Evolutionary conservation across 2,797 vertebrate species (phyloP), one percentile per base, ranked within the genome.

Genomic region (Manis javanica): DNA sequence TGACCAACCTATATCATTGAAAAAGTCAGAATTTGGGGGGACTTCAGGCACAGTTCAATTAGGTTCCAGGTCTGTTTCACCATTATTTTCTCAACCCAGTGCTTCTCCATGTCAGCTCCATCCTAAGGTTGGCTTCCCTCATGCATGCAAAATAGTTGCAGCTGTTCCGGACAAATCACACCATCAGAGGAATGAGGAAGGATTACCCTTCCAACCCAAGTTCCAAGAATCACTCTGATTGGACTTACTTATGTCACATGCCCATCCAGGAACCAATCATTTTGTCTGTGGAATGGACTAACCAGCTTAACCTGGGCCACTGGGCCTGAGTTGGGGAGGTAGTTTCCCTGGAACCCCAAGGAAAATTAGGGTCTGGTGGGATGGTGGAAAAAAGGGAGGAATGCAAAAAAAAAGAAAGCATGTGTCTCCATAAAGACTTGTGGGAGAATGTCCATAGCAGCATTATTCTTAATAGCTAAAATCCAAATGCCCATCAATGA

Each of bases 21-120:
- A 77, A 63, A 90, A 83, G 19, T 57, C 69, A 82, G 46, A 66
- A 84, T 24, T 66, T 29, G 21, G 18, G 55, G 68, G 57, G 49
- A 87, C 19, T 61, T 90, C 71, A 92, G 94, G 86, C 42, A 68
- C 18, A 37, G 84, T 63, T 55, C 89, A 77, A 21, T 95, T 74
- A 82, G 49, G 55, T 49, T 46, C 51, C 42, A 61, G 21, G 37
- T 92, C 53, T 55, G 34, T 26, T 63, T 42, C 1, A 7, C 15
- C 66, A 14, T 13, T 14, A 15, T 64, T 46, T 90, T 77, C 42
- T 86, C 61, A 66, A 53, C 8, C 34, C 18, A 37, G 46, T 34
- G 31, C 23, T 61, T 82, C 26, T 88, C 69, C 53, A 26, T 1
- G 29, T 68, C 64, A 77, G 68, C 46, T 16, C n/a, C 19, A 18